Base-by-base conservation (phyloP, 1,140 invertebrate species). In the Macrobrachium rosenbergii region DNA sequence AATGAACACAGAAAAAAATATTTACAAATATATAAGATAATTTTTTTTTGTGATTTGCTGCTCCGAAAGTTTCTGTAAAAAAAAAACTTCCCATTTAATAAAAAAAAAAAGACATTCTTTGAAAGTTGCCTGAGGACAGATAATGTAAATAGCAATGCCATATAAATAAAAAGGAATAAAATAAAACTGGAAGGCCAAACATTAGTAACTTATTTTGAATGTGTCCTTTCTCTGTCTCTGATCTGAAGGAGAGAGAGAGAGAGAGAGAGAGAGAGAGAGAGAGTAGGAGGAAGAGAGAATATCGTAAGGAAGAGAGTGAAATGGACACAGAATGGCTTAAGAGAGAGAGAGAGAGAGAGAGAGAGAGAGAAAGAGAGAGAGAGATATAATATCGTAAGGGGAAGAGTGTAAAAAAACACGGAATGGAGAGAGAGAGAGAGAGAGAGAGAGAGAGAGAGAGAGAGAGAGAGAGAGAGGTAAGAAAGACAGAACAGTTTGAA, bases 211-310 rank as follows among this genome's bases (percentile, higher is more conserved):
- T 3, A 37, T 37, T 2, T 37, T 37, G 1, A 37, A 37, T 3
- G 3, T 1, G 1, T 37, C 28, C 28, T 37, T 37, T 37, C 28
- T 37, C 28, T 3, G 28, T 3, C 28, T 3, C 3, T 3, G 52
- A 62, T 16, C 11, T 12, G 77, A 28, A 7, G 7, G 59, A 62
- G 59, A 62, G 77, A 8, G 77, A 62, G 52, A 60, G 77, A 62
- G 77, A 62, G 77, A 78, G 76, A 58, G 45, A 78, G 45, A 78
- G 43, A 52, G 45, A 58, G 45, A 17, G 43, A 78, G 76, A 58
- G 69, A 73, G 23, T 3, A 8, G 2, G 69, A 73, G 17, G 5
- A 2, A 28, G 23, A n/a, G 23, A 73, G 28, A 37, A 37, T 23
- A 37, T 73, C 12, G 28, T 19, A 58, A 11, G 43, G 17, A 19